These are phyloP conservation scores for Hypothenemus hampei DNA, from an alignment of 1,140 invertebrate species.

Conservation along the genomic window DNA sequence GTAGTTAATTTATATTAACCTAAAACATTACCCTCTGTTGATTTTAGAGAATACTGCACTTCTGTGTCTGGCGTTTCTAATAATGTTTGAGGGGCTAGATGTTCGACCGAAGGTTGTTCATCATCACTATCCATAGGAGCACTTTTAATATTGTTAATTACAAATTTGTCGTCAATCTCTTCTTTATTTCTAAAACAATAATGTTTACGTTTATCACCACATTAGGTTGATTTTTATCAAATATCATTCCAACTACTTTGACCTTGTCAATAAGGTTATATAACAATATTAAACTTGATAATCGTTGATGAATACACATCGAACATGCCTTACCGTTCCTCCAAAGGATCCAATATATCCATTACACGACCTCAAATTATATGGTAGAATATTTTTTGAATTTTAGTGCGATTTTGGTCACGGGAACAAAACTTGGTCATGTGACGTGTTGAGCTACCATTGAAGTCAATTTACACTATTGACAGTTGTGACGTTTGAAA, in stretches of 20 bases:
- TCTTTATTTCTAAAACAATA: slow-evolving; percentile 31
- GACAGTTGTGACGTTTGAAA: too few relatives aligned
- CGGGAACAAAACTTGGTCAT: slow-evolving; percentile 47
- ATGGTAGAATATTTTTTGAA: slow-evolving; percentile 39
- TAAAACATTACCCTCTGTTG: slow-evolving; percentile 42
- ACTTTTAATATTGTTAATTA: slow-evolving; percentile 38
- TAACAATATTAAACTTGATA: slow-evolving; percentile 27
- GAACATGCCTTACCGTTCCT: slow-evolving; percentile 34
- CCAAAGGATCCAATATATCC: slow-evolving; percentile 43
- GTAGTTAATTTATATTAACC: too few relatives aligned
- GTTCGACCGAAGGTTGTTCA: slow-evolving; percentile 41
- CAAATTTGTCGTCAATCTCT: slow-evolving; percentile 40
- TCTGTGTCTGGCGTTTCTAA: slow-evolving; percentile 41
- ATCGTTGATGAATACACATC: background rate
- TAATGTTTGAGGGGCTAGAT: slow-evolving; percentile 43
- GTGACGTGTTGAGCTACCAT: too few relatives aligned
- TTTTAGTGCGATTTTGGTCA: slow-evolving; percentile 47
- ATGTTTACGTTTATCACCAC: slow-evolving; percentile 27
- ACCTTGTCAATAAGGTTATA: slow-evolving; percentile 40
- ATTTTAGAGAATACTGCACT: slow-evolving; percentile 43
- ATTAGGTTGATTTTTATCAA: slow-evolving; percentile 23
- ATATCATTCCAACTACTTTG: slow-evolving; percentile 26
- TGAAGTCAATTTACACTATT: too few relatives aligned
- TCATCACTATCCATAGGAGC: slow-evolving; percentile 43
- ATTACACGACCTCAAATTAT: slow-evolving; percentile 28